A percentile compares a stretch with the other conserved stretches of the same genome.
Conservation (phyloP, 1,140 invertebrate species). For the Leucophenga varia region DNA sequence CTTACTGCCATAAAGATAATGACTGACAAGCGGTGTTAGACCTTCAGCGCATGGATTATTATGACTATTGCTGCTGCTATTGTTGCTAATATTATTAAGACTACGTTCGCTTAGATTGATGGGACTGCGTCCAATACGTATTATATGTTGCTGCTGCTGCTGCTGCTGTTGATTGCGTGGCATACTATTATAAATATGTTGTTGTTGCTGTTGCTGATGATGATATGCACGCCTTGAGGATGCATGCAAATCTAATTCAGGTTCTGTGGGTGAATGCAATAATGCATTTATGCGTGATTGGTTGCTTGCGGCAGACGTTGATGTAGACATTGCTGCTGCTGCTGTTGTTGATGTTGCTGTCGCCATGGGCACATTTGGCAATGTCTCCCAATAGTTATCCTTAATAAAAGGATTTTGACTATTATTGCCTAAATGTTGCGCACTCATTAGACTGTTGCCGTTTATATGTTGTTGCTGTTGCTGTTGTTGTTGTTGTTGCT, state of each 20-base stretch:
- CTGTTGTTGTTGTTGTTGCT: constrained; percentile 17
- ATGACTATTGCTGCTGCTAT: background rate
- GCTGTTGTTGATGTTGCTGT: constrained; percentile 16
- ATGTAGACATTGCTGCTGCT: constrained; percentile 7
- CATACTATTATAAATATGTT: background rate
- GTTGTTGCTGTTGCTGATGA: constrained; percentile 18
- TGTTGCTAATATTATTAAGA: too few relatives aligned
- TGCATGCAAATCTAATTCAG: constrained; percentile 22
- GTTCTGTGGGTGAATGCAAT: constrained; percentile 38
- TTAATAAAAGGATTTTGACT: constrained; percentile 52
- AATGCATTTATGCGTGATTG: too few relatives aligned
- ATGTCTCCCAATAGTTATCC: constrained; percentile 51
- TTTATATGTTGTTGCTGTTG: constrained; percentile 11
- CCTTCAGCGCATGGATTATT: constrained; percentile 44
- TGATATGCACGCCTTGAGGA: constrained; percentile 35
- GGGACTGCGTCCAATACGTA: constrained; percentile 44
- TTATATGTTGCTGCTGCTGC: constrained; percentile 15
- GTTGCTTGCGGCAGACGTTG: too few relatives aligned
- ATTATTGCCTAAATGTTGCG: background rate
- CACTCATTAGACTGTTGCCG: constrained; percentile 2
- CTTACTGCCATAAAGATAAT: constrained; percentile 49
- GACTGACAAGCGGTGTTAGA: constrained; percentile 40
- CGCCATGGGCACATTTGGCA: constrained; percentile 6
- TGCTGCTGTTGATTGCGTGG: background rate
- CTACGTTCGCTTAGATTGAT: constrained; percentile 29